Base-by-base conservation (phyloP, 2,888 invertebrate species). In the Andrena hattorfiana region DNA sequence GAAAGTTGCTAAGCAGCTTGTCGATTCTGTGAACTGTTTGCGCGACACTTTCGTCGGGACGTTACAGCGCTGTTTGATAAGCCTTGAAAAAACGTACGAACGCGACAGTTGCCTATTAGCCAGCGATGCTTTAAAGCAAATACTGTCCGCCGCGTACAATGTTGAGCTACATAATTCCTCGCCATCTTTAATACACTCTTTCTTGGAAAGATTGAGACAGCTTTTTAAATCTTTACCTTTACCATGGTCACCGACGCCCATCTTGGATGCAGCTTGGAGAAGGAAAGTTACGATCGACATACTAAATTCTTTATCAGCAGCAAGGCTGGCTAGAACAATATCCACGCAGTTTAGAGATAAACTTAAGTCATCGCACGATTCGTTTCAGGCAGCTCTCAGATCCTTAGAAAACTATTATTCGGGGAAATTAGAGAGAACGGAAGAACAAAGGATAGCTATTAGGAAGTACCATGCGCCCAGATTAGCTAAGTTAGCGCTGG, bases 11-110 rank as follows among this genome's bases (percentile, higher is more conserved):
- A 95, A 96, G 74, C 96, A 97, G 91, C 95, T 98, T 70, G 96
- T 97, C 48, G 96, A 96, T 80, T 98, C 98, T 16, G 96, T 98
- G 1, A 96, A 97, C 89, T 97, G 97, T 91, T 95, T 98, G 56
- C 96, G 97, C 87, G 97, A 98, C 85, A 97, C 97, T 1, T 98
- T 97, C 91, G 96, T 97, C 51, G 98, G 98, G 2, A 98, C 98
- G 0, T 93, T 98, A 56, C 97, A 97, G 89, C 95, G 98, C 93
- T 98, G 97, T 91, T 92, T 97, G 68, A 94, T 95, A 85, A 96
- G 96, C 88, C 93, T 97, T 32, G 97, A 97, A 90, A 95, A 95
- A 87, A 95, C 94, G 83, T 95, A 95, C 83, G 95, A 95, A 32
- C 92, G 94, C 23, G 95, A 95, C 4, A 94, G 95, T 4, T 95